Percentiles rank a stretch among this genome's conserved stretches.
These are phyloP conservation scores for Stegodyphus dumicola DNA, from an alignment of 1,140 invertebrate species.

Conservation along the genomic window DNA sequence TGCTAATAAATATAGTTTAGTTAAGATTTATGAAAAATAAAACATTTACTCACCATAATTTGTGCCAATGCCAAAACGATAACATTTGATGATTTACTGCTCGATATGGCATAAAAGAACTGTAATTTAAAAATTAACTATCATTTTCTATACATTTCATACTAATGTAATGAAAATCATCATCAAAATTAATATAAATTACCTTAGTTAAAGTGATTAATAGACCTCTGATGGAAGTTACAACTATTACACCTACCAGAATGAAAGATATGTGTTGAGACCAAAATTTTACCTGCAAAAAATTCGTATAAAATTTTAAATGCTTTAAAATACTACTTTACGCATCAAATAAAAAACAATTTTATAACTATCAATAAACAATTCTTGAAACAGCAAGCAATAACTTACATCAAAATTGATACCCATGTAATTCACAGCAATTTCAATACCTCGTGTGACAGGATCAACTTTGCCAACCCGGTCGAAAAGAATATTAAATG, in stretches of 20 bases:
- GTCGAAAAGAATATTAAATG: conserved; percentile 99
- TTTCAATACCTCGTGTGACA: conserved; percentile 95
- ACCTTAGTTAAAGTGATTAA: conserved; percentile 98
- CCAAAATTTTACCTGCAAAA: conserved; percentile 84
- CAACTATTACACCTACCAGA: conserved; percentile 96
- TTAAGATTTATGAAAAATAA: conserved; percentile 1
- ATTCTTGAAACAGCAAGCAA: no score
- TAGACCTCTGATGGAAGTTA: conserved; percentile 96
- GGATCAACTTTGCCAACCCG: conserved; percentile 98
- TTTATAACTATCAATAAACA: background rate
- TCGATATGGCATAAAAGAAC: conserved; percentile 99
- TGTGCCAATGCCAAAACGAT: conserved; percentile 97
- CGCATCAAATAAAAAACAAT: conserved; percentile 1
- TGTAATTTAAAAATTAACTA: conserved; percentile 67
- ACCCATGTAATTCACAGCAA: conserved; percentile 96
- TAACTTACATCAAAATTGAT: conserved; percentile 90
- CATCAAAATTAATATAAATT: conserved; percentile 62
- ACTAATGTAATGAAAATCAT: background rate
- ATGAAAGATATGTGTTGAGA: conserved; percentile 98
- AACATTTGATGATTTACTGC: conserved; percentile 98
- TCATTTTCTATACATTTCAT: background rate
- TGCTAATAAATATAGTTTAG: conserved; percentile 54
- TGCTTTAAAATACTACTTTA: background rate
- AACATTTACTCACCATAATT: conserved; percentile 83
- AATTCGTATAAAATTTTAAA: background rate